These are phyloP conservation scores for Tethya wilhelma DNA, from an alignment of 37 sponge, comb jelly and placozoan genomes.

Conservation along the genomic window DNA sequence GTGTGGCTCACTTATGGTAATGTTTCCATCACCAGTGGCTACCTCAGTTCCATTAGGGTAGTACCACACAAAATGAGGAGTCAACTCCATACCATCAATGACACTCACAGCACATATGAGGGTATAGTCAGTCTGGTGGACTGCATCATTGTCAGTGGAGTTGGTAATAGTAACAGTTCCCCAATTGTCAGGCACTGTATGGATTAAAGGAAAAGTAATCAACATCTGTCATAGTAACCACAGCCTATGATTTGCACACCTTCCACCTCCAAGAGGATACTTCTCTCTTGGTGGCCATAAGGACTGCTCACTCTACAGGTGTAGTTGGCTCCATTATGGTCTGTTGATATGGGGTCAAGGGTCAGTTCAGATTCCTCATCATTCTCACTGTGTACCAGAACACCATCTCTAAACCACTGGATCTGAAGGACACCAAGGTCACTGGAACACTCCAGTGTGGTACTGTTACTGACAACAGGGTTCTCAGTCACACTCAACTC, in stretches of 20 bases:
- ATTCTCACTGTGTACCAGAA: background rate
- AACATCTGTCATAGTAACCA: background rate
- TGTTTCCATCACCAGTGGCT: background rate
- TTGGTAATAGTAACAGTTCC: background rate
- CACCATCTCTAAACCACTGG: background rate
- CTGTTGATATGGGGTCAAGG: background rate
- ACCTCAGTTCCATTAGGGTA: background rate
- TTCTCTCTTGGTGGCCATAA: slow-evolving; percentile 3
- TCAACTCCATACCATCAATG: background rate
- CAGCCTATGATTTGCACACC: background rate
- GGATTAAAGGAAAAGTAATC: background rate
- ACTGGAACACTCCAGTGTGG: background rate
- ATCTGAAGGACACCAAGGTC: background rate
- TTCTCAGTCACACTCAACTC: background rate
- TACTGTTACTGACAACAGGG: background rate
- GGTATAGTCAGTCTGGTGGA: background rate
- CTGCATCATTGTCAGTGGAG: background rate
- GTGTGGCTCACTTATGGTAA: background rate
- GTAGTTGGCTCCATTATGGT: background rate
- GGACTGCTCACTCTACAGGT: background rate
- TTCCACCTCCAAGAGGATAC: background rate
- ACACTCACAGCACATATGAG: slow-evolving; percentile 1
- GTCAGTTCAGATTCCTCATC: background rate
- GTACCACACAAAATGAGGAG: background rate
- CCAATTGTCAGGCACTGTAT: slow-evolving; percentile 1